phyloP scores from a whole-genome alignment of 2,797 vertebrate genomes.

The Vipera latastei region DNA sequence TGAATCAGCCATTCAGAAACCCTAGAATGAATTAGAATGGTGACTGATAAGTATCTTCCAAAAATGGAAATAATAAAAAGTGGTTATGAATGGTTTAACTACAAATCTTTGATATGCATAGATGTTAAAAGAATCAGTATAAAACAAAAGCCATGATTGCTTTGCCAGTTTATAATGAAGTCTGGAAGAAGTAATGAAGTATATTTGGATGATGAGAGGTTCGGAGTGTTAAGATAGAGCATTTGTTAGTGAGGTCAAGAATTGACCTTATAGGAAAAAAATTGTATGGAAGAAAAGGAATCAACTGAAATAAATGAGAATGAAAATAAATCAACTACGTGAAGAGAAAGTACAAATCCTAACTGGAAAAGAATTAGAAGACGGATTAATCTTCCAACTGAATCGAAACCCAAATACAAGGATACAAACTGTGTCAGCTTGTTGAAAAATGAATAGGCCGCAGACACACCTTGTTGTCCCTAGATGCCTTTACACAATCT shows the following conservation, averaged over 20 bases:
- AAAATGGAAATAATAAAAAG: too few relatives aligned
- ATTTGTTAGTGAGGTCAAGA: not conserved
- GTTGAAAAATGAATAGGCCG: not conserved
- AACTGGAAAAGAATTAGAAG: not conserved
- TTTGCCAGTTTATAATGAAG: not conserved
- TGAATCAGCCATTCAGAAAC: not conserved
- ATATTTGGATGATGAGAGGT: not conserved
- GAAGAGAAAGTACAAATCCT: not conserved
- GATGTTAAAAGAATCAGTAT: not conserved
- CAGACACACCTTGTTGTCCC: not conserved
- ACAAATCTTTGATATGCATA: not conserved
- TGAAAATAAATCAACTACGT: not conserved
- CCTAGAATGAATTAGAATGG: not conserved
- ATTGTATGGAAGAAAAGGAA: not conserved
- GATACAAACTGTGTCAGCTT: not conserved
- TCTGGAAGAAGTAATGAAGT: not conserved
- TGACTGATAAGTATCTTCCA: too few relatives aligned
- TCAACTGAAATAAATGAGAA: not conserved
- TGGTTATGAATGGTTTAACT: not conserved
- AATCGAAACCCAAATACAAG: not conserved
- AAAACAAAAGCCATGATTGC: not conserved
- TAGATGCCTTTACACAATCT: not conserved
- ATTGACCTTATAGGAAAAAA: not conserved
- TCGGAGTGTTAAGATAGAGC: not conserved
- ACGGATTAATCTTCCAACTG: not conserved